Evolutionary conservation across 2,113 vertebrate genomes (phyloP).

Genomic region (Columbina picui): DNA sequence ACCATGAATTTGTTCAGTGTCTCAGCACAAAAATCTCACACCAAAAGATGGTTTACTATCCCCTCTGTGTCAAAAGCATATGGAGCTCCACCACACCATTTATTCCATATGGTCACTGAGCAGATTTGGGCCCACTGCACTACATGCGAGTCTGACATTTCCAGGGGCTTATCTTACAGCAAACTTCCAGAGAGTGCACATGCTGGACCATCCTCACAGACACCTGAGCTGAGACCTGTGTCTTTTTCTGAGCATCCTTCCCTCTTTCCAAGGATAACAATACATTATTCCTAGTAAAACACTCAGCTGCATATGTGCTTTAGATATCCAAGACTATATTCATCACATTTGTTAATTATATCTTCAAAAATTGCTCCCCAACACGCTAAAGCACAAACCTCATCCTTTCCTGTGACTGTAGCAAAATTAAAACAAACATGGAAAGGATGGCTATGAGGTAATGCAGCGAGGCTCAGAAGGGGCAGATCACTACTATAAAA

Average conservation of each 20-base stretch:
- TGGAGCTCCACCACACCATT: neutral
- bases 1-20: slow-evolving; percentile 73
- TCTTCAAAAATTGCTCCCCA: neutral
- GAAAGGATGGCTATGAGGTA: neutral
- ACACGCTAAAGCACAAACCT: neutral
- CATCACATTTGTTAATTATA: neutral
- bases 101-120: neutral
- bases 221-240: neutral
- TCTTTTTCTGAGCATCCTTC: neutral
- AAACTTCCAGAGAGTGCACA: neutral
- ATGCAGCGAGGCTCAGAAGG: neutral
- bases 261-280: neutral
- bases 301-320: neutral
- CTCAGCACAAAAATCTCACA: slow-evolving; percentile 56
- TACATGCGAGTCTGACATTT: neutral
- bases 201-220: neutral
- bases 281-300: neutral
- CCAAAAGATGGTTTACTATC: neutral
- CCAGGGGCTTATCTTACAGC: neutral
- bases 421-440: neutral
- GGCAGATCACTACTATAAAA: neutral
- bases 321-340: neutral
- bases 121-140: neutral
- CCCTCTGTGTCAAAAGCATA: neutral
- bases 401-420: neutral